A percentile compares a stretch with the other conserved stretches of the same genome.
Conservation (phyloP, 2,888 invertebrate genomes). For the Chymomyza procnemis region DNA sequence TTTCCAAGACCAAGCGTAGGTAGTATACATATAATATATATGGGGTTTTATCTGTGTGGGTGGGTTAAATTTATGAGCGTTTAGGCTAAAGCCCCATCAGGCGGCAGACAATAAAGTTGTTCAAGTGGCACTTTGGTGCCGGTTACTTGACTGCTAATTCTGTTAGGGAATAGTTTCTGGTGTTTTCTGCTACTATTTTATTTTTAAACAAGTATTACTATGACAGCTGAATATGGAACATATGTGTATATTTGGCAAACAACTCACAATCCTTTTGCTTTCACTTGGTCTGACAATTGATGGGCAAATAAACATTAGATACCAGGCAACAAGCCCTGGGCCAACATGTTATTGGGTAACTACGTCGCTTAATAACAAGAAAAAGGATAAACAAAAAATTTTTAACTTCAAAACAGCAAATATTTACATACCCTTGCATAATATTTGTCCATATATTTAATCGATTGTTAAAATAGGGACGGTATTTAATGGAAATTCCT, state of each 20-base stretch:
- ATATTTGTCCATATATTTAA: no score
- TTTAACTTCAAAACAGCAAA: background rate
- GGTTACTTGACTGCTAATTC: background rate
- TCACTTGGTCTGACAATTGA: slow-evolving; percentile 15
- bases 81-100: slow-evolving; percentile 34
- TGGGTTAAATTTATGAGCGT: slow-evolving; percentile 56
- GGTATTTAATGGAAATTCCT: no score
- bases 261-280: slow-evolving; percentile 17
- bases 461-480: no score
- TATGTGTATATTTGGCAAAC: background rate
- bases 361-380: slow-evolving; percentile 20
- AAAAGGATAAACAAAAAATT: background rate
- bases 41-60: slow-evolving; percentile 25
- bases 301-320: slow-evolving; percentile 19
- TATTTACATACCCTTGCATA: background rate
- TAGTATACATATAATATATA: background rate
- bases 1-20: slow-evolving; percentile 23
- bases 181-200: background rate
- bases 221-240: background rate
- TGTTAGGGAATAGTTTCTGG: background rate
- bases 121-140: slow-evolving; percentile 32
- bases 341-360: slow-evolving; percentile 31
- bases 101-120: slow-evolving; percentile 63
- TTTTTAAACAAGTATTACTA: background rate
- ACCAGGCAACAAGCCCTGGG: background rate